Percentiles rank a stretch among this genome's conserved stretches.
Evolutionary conservation across 2,888 invertebrate species (phyloP).

Genomic region (Ectemnius lituratus): DNA sequence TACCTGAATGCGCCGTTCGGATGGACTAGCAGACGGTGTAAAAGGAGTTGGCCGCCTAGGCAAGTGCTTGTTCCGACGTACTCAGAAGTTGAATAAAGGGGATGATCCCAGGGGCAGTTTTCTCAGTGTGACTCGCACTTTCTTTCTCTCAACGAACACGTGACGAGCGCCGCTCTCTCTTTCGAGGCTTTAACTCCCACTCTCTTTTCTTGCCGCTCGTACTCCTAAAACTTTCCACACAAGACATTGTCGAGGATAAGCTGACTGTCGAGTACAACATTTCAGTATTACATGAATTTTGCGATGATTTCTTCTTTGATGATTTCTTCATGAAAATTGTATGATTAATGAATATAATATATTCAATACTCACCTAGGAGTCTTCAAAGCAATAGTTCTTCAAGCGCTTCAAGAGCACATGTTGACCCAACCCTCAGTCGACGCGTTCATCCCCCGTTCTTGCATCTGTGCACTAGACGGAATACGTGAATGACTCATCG

Average conservation of each 20-base stretch:
- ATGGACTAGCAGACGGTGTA: slow-evolving; percentile 20
- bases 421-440: slow-evolving; percentile 9
- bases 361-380: slow-evolving; percentile 15
- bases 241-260: background rate
- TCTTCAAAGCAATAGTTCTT: background rate
- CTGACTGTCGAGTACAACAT: background rate
- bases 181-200: background rate
- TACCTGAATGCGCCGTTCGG: slow-evolving; percentile 42
- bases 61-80: slow-evolving; percentile 19
- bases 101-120: slow-evolving; percentile 35
- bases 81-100: slow-evolving; percentile 24
- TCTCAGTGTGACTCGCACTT: slow-evolving; percentile 20
- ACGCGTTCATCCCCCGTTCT: background rate
- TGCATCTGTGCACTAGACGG: background rate
- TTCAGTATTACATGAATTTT: background rate
- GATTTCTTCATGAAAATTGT: background rate
- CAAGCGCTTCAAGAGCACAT: slow-evolving; percentile 20
- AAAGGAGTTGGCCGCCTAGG: slow-evolving; percentile 14
- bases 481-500: slow-evolving; percentile 33
- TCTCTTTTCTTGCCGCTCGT: background rate
- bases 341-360: too few relatives aligned
- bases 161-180: slow-evolving; percentile 2
- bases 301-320: background rate
- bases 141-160: slow-evolving; percentile 25
- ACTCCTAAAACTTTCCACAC: slow-evolving; percentile 28